Percentiles rank a stretch among this genome's conserved stretches.
Evolutionary conservation across 2,797 vertebrate genomes (phyloP).

Genomic region (Mastacembelus armatus): DNA sequence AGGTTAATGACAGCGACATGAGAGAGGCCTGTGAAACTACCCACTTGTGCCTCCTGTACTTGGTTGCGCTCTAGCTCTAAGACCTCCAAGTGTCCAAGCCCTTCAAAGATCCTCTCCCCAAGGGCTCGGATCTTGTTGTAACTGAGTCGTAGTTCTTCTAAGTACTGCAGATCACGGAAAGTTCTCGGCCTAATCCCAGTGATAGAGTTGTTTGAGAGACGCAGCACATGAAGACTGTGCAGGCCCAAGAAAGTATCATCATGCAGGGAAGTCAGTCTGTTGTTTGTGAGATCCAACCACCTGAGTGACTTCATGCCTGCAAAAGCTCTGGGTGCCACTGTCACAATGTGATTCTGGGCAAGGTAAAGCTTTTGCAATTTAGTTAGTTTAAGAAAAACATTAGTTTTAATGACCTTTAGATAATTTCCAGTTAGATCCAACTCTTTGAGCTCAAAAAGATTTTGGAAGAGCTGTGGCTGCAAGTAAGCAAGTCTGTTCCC

Average conservation of each 20-base stretch:
- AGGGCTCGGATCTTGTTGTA: conserved; percentile 89
- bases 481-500: conserved; percentile 94
- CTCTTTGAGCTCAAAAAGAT: conserved; percentile 92
- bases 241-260: conserved; percentile 94
- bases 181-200: conserved; percentile 85
- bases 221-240: conserved; percentile 90
- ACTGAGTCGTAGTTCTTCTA: conserved; percentile 93
- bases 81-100: conserved; percentile 91
- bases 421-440: conserved; percentile 92
- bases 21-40: conserved; percentile 89
- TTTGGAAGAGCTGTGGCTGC: conserved; percentile 91
- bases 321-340: conserved; percentile 91
- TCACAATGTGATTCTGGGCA: conserved; percentile 90
- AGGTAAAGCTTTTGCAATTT: conserved; percentile 96
- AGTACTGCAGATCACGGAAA: conserved; percentile 93
- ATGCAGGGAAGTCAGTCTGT: conserved; percentile 86
- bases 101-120: conserved; percentile 89
- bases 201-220: conserved; percentile 93
- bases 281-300: conserved; percentile 96
- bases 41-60: conserved; percentile 87
- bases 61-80: conserved; percentile 92
- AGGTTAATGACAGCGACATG: conserved; percentile 94
- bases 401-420: conserved; percentile 91
- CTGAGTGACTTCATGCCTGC: conserved; percentile 92
- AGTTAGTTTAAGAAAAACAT: conserved; percentile 90